Conservation (phyloP, 2,888 invertebrate genomes). For the Polymixis lichenea region DNA sequence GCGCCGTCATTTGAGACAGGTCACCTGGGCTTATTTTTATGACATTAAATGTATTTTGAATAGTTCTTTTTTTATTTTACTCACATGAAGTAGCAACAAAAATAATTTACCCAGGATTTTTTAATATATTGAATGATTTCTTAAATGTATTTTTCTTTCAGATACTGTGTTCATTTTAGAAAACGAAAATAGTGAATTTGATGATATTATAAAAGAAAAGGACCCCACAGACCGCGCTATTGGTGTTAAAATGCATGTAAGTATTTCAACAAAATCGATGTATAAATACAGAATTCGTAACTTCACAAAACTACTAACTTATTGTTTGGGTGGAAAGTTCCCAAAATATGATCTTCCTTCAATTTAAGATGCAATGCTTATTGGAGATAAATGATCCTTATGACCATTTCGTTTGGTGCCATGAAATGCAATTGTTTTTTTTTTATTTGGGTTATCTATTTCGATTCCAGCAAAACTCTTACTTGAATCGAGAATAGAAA, state of each 20-base stretch:
- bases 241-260: conserved; percentile 88
- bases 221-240: conserved; percentile 85
- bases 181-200: conserved; percentile 51
- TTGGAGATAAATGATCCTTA: neutral
- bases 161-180: conserved; percentile 48
- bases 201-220: conserved; percentile 82
- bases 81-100: neutral
- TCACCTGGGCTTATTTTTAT: neutral
- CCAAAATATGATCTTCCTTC: neutral
- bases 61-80: neutral
- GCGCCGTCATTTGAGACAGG: neutral
- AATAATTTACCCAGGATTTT: neutral
- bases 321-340: neutral
- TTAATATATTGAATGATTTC: neutral
- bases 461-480: neutral
- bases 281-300: neutral
- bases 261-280: conserved; percentile 35
- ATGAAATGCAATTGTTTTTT: neutral
- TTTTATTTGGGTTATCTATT: neutral
- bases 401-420: neutral
- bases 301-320: neutral
- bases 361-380: neutral
- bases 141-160: conserved; percentile 58
- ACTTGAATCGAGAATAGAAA: too few relatives aligned
- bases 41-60: neutral